Conservation (phyloP, 1,140 invertebrate genomes). For the Aporrectodea caliginosa region DNA sequence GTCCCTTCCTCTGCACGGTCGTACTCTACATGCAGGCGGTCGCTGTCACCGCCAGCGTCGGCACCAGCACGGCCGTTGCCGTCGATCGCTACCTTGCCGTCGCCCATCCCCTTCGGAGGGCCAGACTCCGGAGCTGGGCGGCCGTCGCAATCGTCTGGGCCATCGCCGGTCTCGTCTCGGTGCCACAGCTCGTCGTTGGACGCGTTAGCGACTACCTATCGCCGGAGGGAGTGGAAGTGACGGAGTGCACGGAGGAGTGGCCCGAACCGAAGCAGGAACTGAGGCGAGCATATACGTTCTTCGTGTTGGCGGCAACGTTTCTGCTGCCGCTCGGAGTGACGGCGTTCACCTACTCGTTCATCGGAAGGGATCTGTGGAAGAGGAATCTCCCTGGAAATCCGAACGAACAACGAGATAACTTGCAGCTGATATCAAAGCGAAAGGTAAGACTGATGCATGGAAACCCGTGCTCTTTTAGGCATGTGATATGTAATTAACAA, state of each 20-base stretch:
- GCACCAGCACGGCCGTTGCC: constrained; percentile 50
- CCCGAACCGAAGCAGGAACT: constrained; percentile 33
- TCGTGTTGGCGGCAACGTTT: constrained; percentile 59
- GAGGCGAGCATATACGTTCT: constrained; percentile 54
- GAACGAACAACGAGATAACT: constrained; percentile 55
- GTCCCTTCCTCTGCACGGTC: constrained; percentile 45
- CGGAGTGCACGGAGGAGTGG: constrained; percentile 45
- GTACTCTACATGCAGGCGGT: constrained; percentile 44
- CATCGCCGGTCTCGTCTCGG: constrained; percentile 50
- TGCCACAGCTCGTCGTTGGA: constrained; percentile 55
- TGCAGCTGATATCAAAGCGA: constrained; percentile 57
- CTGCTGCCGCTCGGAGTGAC: constrained; percentile 58
- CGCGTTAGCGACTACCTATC: constrained; percentile 23
- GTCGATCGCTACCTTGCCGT: constrained; percentile 49
- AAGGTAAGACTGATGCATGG: too few species aligned
- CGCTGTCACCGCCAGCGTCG: constrained; percentile 47
- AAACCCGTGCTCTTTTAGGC: too few species aligned
- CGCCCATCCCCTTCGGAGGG: constrained; percentile 27
- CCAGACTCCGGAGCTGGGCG: constrained; percentile 38
- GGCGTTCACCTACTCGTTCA: constrained; percentile 56
- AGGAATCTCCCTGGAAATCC: constrained; percentile 59
- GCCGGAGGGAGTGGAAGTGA: constrained; percentile 16
- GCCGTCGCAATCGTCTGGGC: constrained; percentile 58
- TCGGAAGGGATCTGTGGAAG: constrained; percentile 53
- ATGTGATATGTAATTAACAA: too few species aligned